These are phyloP conservation scores for Hippocampus barbouri DNA, from an alignment of 2,113 vertebrate species.

Conservation along the genomic window DNA sequence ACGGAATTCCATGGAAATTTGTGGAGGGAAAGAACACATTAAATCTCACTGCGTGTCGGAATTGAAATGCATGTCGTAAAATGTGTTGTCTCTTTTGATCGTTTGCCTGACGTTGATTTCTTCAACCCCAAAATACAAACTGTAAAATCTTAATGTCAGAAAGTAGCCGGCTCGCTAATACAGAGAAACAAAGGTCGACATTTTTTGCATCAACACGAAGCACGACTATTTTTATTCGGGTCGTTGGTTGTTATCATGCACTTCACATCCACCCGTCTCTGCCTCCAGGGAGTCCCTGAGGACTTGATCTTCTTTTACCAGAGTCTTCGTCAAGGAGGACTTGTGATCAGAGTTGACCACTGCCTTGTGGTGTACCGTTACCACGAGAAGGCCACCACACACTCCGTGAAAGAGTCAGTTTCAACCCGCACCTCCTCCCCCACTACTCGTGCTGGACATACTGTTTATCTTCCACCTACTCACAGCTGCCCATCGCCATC, in stretches of 20 bases:
- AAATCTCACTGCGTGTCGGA: no score
- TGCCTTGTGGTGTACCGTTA: constrained; percentile 87
- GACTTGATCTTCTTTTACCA: constrained; percentile 93
- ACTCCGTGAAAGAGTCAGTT: constrained; percentile 84
- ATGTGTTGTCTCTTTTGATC: no score
- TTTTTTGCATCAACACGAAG: no score
- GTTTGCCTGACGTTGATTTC: not conserved
- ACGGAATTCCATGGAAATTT: not conserved
- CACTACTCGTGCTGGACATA: constrained; percentile 19
- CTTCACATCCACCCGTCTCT: not conserved
- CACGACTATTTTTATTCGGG: no score
- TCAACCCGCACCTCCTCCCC: not conserved
- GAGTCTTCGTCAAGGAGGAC: constrained; percentile 79
- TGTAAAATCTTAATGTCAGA: not conserved
- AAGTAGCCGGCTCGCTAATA: not conserved
- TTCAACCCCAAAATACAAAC: not conserved
- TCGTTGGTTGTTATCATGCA: not conserved
- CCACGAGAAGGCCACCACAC: constrained; percentile 80
- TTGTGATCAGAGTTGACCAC: constrained; percentile 75
- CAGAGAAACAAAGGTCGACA: not conserved
- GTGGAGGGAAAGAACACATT: no score
- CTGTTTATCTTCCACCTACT: constrained; percentile 45
- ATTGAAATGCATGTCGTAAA: no score
- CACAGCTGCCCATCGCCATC: constrained; percentile 54
- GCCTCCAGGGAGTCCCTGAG: constrained; percentile 85